A percentile compares a stretch with the other conserved stretches of the same genome.
These are phyloP conservation scores for Tarsius wallacei DNA, from an alignment of 2,797 vertebrate genomes.

Conservation along the genomic window DNA sequence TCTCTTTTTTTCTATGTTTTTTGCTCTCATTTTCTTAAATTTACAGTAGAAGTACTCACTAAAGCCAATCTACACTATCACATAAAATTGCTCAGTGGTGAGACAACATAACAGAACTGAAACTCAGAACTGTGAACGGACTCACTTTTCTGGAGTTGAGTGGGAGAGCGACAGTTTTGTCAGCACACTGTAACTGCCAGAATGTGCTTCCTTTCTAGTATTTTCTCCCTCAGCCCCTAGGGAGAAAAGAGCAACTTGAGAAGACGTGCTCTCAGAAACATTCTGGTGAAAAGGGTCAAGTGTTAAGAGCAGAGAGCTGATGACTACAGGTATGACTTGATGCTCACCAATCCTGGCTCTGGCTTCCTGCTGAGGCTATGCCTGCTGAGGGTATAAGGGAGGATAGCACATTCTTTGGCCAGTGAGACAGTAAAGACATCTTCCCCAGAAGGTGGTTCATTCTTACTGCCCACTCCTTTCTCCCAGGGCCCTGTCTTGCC, in stretches of 20 bases:
- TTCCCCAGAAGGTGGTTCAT: neutral
- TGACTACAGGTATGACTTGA: too few species aligned
- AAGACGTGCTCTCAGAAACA: neutral
- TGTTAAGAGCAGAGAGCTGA: neutral
- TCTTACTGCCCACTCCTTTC: neutral
- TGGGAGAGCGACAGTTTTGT: neutral
- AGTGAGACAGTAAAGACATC: neutral
- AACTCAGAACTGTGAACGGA: conserved; percentile 74
- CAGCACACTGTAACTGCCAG: neutral
- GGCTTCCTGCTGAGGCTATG: neutral
- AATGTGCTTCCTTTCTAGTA: conserved; percentile 45
- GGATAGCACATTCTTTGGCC: neutral
- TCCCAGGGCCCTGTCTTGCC: neutral
- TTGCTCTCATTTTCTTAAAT: conserved; percentile 51
- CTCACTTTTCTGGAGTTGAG: conserved; percentile 80
- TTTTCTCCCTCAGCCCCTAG: neutral
- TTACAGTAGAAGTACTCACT: conserved; percentile 33
- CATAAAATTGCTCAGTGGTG: conserved; percentile 64
- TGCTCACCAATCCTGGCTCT: neutral
- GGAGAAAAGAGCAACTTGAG: neutral
- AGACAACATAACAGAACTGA: conserved; percentile 74
- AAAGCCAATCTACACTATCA: neutral
- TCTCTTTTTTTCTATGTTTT: neutral
- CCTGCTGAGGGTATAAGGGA: neutral
- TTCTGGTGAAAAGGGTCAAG: neutral